These are phyloP conservation scores for Brachionus calyciflorus DNA, from an alignment of 1,140 invertebrate genomes.

Conservation along the genomic window DNA sequence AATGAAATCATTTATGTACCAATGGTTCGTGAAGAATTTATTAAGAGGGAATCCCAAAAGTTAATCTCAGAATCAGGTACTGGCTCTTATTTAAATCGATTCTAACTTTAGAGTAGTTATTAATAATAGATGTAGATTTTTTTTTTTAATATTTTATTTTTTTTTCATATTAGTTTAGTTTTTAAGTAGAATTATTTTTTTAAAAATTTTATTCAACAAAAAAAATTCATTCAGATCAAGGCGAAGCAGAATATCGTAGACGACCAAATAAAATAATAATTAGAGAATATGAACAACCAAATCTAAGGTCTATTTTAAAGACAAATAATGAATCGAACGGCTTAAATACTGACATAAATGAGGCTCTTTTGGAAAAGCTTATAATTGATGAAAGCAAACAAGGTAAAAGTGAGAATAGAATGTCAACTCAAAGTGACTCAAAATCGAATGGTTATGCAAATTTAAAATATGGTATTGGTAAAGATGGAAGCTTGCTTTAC, in stretches of 20 bases:
- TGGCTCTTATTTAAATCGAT: conserved; percentile 13
- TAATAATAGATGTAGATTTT: no score
- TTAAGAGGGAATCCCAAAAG: conserved; percentile 27
- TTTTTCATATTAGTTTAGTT: background rate
- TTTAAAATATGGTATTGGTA: conserved; percentile 17
- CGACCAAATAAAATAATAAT: conserved; percentile 42
- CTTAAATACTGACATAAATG: background rate
- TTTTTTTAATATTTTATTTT: background rate
- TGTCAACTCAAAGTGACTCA: background rate
- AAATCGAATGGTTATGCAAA: background rate
- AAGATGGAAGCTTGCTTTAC: conserved; percentile 25
- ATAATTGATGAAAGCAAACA: background rate
- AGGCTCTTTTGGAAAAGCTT: background rate
- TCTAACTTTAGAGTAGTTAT: background rate
- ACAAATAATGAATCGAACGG: background rate
- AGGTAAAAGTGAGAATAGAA: no score
- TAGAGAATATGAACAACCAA: conserved; percentile 14
- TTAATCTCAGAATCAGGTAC: conserved; percentile 36
- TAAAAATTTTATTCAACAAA: background rate
- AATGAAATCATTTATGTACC: conserved; percentile 46
- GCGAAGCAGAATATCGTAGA: background rate
- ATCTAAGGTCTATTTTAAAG: conserved; percentile 7
- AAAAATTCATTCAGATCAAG: conserved; percentile 5
- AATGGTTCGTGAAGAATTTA: conserved; percentile 44
- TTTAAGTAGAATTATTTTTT: background rate